phyloP scores from a whole-genome alignment of 2,888 invertebrate species.

The Acanthosepion pharaonis region DNA sequence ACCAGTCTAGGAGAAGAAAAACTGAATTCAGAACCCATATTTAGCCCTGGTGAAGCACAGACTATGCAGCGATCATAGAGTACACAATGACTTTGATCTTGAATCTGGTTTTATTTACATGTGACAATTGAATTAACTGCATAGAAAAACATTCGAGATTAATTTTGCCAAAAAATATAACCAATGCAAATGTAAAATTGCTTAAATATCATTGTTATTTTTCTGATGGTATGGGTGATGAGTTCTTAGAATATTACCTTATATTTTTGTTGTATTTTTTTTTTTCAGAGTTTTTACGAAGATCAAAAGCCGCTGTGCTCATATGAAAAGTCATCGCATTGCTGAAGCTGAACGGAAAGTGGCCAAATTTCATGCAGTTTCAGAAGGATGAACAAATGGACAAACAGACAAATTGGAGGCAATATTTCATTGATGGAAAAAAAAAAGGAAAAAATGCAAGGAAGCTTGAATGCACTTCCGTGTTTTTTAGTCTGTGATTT shows the following conservation, averaged over 20 bases:
- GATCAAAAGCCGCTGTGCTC: slow-evolving; percentile 98
- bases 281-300: slow-evolving; percentile 93
- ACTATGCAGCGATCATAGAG: too few species aligned
- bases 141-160: too few species aligned
- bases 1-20: too few species aligned
- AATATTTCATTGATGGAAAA: background rate
- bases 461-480: background rate
- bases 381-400: slow-evolving; percentile 37
- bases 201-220: too few species aligned
- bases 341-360: slow-evolving; percentile 54
- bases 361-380: background rate
- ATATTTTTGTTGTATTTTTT: slow-evolving; percentile 59
- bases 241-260: too few species aligned
- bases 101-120: too few species aligned
- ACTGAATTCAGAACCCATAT: too few species aligned
- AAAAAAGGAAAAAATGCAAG: background rate
- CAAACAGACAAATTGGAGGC: background rate
- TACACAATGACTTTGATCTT: too few species aligned
- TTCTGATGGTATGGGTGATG: background rate
- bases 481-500: background rate
- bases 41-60: too few species aligned
- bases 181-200: too few species aligned
- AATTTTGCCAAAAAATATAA: too few species aligned
- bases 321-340: slow-evolving; percentile 93
- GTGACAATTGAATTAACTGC: too few species aligned